Conservation (phyloP, 2,888 invertebrate species). For the Stramonita haemastoma region DNA sequence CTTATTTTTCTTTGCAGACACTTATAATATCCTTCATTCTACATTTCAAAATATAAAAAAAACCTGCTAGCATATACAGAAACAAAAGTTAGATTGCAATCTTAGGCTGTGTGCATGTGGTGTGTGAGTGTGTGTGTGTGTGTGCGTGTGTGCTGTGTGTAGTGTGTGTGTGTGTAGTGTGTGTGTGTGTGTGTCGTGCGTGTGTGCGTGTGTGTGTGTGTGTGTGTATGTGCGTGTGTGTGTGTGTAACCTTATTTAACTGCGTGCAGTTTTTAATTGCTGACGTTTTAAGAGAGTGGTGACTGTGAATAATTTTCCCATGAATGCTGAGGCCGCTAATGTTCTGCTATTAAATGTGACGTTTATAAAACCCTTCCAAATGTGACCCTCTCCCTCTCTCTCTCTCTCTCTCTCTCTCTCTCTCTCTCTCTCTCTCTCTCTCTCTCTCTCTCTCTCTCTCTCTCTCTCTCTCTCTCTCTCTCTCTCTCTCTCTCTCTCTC, state of each 20-base stretch:
- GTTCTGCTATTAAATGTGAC: background rate
- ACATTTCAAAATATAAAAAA: too few relatives aligned
- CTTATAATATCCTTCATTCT: too few relatives aligned
- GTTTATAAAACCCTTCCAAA: background rate
- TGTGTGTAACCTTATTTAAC: background rate
- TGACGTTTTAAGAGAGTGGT: background rate
- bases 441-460: background rate
- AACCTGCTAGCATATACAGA: too few relatives aligned
- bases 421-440: background rate
- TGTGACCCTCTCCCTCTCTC: background rate
- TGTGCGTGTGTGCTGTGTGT: too few relatives aligned
- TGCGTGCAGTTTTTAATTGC: constrained; percentile 18
- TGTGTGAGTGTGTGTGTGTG: too few relatives aligned
- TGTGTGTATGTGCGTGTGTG: background rate
- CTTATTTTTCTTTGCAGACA: too few relatives aligned
- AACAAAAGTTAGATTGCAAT: too few relatives aligned
- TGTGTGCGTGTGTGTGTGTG: background rate
- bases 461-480: background rate
- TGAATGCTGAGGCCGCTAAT: background rate
- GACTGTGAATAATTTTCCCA: background rate
- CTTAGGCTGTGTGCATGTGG: too few relatives aligned
- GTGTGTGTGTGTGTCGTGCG: too few relatives aligned
- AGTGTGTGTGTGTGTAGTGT: too few relatives aligned
- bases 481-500: too few relatives aligned
- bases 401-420: constrained; percentile 1